These are phyloP conservation scores for Lysandra coridon DNA, from an alignment of 2,888 invertebrate genomes.

Conservation along the genomic window DNA sequence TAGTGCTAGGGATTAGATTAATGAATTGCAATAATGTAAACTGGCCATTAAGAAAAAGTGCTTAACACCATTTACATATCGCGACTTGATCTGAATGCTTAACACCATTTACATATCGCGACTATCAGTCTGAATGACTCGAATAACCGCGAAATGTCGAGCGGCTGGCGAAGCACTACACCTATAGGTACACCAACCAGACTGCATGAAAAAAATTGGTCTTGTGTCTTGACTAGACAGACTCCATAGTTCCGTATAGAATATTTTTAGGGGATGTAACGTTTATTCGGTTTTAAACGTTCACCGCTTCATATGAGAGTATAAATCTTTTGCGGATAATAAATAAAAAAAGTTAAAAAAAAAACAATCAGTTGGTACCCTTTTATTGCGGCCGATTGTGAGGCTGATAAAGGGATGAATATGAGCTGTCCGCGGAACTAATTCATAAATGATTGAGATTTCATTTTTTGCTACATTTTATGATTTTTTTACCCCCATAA, in stretches of 20 bases:
- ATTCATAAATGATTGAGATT: constrained; percentile 80
- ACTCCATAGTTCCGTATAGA: not conserved
- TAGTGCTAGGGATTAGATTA: too few relatives aligned
- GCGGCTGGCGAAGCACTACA: too few relatives aligned
- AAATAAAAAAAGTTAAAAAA: constrained; percentile 62
- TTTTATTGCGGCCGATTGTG: constrained; percentile 75
- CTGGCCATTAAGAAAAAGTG: too few relatives aligned
- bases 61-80: too few relatives aligned
- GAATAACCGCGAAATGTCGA: too few relatives aligned
- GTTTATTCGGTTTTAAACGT: constrained; percentile 28
- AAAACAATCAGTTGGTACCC: constrained; percentile 71
- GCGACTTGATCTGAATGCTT: too few relatives aligned
- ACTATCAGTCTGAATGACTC: too few relatives aligned
- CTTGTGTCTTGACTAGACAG: too few relatives aligned
- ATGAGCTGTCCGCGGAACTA: constrained; percentile 75
- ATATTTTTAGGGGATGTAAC: not conserved
- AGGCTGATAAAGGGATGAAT: constrained; percentile 76
- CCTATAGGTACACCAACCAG: too few relatives aligned
- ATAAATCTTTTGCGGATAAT: constrained; percentile 58
- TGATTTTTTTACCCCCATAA: constrained; percentile 34
- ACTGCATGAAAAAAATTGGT: too few relatives aligned
- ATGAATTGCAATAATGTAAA: too few relatives aligned
- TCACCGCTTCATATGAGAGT: constrained; percentile 37
- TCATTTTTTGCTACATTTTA: constrained; percentile 60
- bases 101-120: too few relatives aligned